Conservation (phyloP, 1,140 invertebrate species). For the Pentalonia nigronervosa region DNA sequence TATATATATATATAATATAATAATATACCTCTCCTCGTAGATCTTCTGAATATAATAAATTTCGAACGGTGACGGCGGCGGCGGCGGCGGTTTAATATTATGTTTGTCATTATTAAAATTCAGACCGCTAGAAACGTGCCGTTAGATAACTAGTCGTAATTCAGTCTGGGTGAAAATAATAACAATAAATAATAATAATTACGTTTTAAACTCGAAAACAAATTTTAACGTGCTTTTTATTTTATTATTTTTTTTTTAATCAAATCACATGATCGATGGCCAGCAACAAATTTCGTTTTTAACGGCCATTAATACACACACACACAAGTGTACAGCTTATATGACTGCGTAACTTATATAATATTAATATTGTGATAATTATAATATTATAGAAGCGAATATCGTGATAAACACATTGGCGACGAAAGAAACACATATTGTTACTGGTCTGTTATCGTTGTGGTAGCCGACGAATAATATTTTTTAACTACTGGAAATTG, state of each 20-base stretch:
- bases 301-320: not conserved
- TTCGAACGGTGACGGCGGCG: not conserved
- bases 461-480: too few species aligned
- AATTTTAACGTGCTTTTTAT: not conserved
- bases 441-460: too few species aligned
- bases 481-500: too few species aligned
- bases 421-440: too few species aligned
- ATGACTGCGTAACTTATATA: not conserved
- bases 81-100: not conserved
- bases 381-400: not conserved
- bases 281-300: not conserved
- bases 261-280: conserved; percentile 16
- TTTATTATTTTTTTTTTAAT: not conserved
- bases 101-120: conserved; percentile 41
- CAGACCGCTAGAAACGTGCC: conserved; percentile 35
- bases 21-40: not conserved
- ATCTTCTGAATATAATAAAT: conserved; percentile 28
- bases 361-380: not conserved
- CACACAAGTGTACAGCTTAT: too few species aligned
- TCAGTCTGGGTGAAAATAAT: conserved; percentile 28
- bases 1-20: not conserved
- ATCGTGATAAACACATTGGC: not conserved
- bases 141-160: conserved; percentile 28
- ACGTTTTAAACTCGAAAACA: conserved; percentile 10
- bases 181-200: conserved; percentile 47